These are phyloP conservation scores for Apoda limacodes DNA, from an alignment of 2,888 invertebrate species.

Conservation along the genomic window DNA sequence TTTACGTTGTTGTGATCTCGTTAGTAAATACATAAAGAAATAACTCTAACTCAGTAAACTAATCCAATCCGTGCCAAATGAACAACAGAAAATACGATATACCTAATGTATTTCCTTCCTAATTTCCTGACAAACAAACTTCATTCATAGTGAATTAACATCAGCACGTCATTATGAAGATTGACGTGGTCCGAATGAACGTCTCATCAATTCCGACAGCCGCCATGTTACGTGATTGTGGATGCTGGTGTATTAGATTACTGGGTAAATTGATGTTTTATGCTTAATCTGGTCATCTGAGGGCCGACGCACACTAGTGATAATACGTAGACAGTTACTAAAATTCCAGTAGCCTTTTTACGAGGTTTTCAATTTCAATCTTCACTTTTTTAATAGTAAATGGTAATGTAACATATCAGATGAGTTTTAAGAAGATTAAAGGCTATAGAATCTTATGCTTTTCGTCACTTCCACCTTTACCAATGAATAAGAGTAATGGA, in stretches of 20 bases:
- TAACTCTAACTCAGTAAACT: background rate
- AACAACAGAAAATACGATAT: conserved; percentile 11
- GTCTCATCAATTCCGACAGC: conserved; percentile 33
- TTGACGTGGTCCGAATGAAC: conserved; percentile 33
- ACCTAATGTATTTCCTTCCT: conserved; percentile 22
- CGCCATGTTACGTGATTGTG: conserved; percentile 21
- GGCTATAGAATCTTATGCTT: too few relatives aligned
- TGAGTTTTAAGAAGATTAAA: too few relatives aligned
- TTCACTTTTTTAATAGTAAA: too few relatives aligned
- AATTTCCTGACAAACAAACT: conserved; percentile 24
- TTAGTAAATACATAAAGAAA: too few relatives aligned
- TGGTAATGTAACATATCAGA: too few relatives aligned
- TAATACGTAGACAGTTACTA: too few relatives aligned
- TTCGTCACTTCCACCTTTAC: too few relatives aligned
- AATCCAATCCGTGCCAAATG: conserved; percentile 4
- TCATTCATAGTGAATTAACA: conserved; percentile 29
- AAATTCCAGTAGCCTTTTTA: too few relatives aligned
- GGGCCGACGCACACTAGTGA: too few relatives aligned
- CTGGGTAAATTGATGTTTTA: conserved; percentile 16
- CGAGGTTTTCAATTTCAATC: too few relatives aligned
- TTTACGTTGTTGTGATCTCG: too few relatives aligned
- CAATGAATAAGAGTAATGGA: too few relatives aligned
- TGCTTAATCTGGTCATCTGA: conserved; percentile 1
- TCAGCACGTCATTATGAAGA: conserved; percentile 39
- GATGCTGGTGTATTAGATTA: conserved; percentile 46